Percentiles rank a stretch among this genome's conserved stretches.
Conservation (phyloP, 2,113 vertebrate species). For the Arizona elegans region DNA sequence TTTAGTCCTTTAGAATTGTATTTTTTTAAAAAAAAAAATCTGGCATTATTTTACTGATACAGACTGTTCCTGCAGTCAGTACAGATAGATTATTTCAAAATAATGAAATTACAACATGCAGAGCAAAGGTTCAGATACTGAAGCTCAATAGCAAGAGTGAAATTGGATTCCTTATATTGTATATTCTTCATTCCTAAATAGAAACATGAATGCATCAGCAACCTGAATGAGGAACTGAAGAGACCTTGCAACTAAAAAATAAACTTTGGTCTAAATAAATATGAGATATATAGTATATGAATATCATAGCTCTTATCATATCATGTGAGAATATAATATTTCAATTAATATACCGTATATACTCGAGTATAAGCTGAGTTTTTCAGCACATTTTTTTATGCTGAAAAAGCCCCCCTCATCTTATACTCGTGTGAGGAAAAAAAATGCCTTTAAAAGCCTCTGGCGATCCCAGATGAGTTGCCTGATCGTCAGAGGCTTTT, state of each 20-base stretch:
- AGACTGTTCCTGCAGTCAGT: background rate
- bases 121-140: background rate
- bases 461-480: no score
- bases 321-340: background rate
- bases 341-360: background rate
- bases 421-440: no score
- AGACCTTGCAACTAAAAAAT: background rate
- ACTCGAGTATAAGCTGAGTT: no score
- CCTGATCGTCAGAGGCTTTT: no score
- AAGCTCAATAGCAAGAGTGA: background rate
- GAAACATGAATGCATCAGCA: background rate
- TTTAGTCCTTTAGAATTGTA: background rate
- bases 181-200: background rate
- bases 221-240: background rate
- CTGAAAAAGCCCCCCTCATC: no score
- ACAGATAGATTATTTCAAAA: background rate
- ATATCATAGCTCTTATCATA: background rate
- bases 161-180: background rate
- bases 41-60: background rate
- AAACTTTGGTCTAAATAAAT: background rate
- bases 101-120: background rate
- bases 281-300: background rate
- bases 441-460: no score
- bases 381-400: no score
- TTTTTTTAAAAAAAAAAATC: background rate